Conservation (phyloP, 2,797 vertebrate genomes). For the Lacerta agilis region DNA sequence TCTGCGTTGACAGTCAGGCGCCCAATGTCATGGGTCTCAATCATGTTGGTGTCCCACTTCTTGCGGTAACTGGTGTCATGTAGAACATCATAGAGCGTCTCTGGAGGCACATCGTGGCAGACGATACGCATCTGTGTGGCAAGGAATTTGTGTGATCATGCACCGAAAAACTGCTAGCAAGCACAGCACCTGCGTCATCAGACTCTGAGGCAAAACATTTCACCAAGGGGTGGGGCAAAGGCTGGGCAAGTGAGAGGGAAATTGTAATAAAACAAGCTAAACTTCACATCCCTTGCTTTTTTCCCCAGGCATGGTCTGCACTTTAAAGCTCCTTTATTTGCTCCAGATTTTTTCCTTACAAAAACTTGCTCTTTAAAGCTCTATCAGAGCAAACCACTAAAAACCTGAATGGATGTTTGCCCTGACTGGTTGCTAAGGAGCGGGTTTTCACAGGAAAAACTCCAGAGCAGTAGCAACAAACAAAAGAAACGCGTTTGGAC, state of each 20-base stretch:
- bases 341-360: too few relatives aligned
- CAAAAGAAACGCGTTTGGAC: too few relatives aligned
- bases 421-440: too few relatives aligned
- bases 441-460: too few relatives aligned
- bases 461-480: too few relatives aligned
- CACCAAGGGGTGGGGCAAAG: neutral
- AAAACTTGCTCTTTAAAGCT: too few relatives aligned
- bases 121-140: slow-evolving; percentile 83
- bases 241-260: neutral
- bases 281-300: too few relatives aligned
- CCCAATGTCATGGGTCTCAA: slow-evolving; percentile 88
- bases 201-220: neutral
- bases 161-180: neutral
- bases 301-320: too few relatives aligned
- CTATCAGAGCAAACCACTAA: too few relatives aligned
- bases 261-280: too few relatives aligned
- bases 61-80: slow-evolving; percentile 85
- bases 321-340: too few relatives aligned
- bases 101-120: slow-evolving; percentile 83
- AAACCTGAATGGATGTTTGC: too few relatives aligned
- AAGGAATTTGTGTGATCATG: accelerated
- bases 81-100: slow-evolving; percentile 85
- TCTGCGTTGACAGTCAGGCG: slow-evolving; percentile 86
- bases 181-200: neutral
- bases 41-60: slow-evolving; percentile 89